Evolutionary conservation across 2,797 vertebrate species (phyloP).

Genomic region (Chaunax sp.): DNA sequence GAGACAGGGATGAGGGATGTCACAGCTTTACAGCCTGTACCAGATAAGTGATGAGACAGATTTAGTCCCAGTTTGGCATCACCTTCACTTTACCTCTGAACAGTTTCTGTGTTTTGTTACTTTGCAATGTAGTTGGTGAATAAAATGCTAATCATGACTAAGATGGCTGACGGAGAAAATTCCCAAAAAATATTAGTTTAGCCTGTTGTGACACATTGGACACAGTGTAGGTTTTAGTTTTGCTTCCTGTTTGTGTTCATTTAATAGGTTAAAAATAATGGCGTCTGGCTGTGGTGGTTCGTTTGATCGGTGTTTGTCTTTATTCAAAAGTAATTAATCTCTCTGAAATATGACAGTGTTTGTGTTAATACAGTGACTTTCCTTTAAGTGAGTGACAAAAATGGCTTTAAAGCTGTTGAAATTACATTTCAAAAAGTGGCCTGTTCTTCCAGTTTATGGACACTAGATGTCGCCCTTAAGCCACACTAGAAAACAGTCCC

Average conservation of each 20-base stretch:
- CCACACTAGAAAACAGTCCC: constrained; percentile 2
- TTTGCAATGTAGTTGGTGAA: neutral
- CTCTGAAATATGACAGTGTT: constrained; percentile 9
- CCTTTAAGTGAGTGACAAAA: constrained; percentile 21
- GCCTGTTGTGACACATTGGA: constrained; percentile 6
- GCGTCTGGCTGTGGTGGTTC: constrained; percentile 30
- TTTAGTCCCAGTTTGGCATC: constrained; percentile 1
- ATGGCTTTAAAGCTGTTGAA: constrained; percentile 37
- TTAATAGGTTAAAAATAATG: constrained; percentile 13
- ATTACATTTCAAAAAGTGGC: neutral
- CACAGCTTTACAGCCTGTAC: neutral
- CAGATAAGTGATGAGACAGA: neutral
- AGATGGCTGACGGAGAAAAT: constrained; percentile 1
- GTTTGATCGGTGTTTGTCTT: constrained; percentile 30
- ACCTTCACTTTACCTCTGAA: neutral
- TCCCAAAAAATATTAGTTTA: neutral
- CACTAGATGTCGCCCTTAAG: constrained; percentile 65
- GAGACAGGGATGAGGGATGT: neutral
- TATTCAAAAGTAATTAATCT: no score
- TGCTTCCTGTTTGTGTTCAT: constrained; percentile 20
- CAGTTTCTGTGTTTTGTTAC: neutral
- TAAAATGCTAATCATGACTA: neutral
- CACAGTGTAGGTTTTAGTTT: neutral
- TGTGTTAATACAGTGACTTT: constrained; percentile 30
- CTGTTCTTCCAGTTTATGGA: constrained; percentile 13